Base-by-base conservation (phyloP, 2,888 invertebrate genomes). In the Aelia acuminata region DNA sequence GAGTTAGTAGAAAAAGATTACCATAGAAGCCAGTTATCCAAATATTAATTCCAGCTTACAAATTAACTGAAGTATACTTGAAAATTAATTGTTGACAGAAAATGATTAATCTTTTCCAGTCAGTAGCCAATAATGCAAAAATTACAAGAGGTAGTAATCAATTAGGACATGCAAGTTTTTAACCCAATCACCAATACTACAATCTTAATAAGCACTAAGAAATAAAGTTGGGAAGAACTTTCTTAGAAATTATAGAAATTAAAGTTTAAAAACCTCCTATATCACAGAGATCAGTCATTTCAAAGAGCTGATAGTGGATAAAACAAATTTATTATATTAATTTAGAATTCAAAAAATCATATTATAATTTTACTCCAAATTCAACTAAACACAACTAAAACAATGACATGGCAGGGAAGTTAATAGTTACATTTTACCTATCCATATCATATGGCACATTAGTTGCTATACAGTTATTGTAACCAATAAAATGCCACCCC, bases 151-250 rank as follows among this genome's bases (percentile, higher is more conserved):
- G 43, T 43, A 80, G 2, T 80, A 80, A 43, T 47, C 80, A 80
- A 80, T n/a, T 80, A 80, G 43, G 80, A 80, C 80, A 80, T 80
- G 80, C 80, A 80, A 80, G 43, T 43, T 43, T n/a, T 10, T n/a
- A 43, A n/a, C 43, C 80, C 80, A 80, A 80, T n/a, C 80, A 80
- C 80, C 80, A n/a, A 75, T 43, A 80, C 43, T 13, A 80, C 11
- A 22, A 18, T n/a, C n/a, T n/a, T n/a, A 43, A 80, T 80, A 43
- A 47, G 80, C n/a, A 43, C 43, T 80, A n/a, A 1, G 13, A 80
- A 3, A 80, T 22, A 43, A 80, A 43, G 31, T 70, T 35, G 26
- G 35, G 63, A 35, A 26, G 26, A n/a, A n/a, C n/a, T 26, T 53
- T 2, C n/a, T 53, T 7, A 57, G 53, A 26, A 26, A 13, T 15